Base-by-base conservation (phyloP, 2,113 vertebrate species). In the Cyanocitta stelleri region DNA sequence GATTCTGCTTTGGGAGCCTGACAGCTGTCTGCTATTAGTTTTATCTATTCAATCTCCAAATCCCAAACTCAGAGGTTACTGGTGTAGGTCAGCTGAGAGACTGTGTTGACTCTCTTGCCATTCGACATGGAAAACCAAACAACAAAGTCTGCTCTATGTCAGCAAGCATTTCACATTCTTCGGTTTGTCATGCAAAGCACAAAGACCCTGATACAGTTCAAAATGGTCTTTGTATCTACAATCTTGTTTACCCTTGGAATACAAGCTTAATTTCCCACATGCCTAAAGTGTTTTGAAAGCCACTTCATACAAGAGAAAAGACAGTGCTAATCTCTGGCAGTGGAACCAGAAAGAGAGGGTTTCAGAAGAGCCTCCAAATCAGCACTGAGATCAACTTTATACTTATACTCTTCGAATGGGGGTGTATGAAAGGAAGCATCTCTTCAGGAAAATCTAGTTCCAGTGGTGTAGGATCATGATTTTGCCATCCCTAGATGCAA, bases 41-140 rank as follows among this genome's bases (percentile, higher is more conserved):
- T 95, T 96, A 95, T 96, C 95, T 96, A 82, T 94, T 95, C 94
- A 85, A 87, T 94, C 94, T 95, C 91, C 88, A 95, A 95, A 97
- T 95, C 93, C 85, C 80, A 90, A 79, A 91, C 91, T 89, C 81
- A 55, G 91, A 91, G 92, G 83, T 96, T 96, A 90, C 81, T 91
- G 41, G 39, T 77, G 74, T 87, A 95, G 95, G 92, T 96, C 92
- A 95, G 61, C 48, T 72, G 84, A 58, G 77, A 92, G 89, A 93
- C 90, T 59, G 16, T 95, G 96, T 87, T 96, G 95, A 97, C 93
- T 86, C 87, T 95, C 74, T 89, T 81, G 81, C 91, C 89, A 97
- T 96, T 96, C 23, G 35, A 94, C 89, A 93, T 89, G 92, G 95
- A 97, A 95, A 96, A 92, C 89, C 87, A 96, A 96, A 90, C 49